A percentile compares a stretch with the other conserved stretches of the same genome.
Conservation (phyloP, 2,113 vertebrate genomes). For the Scophthalmus maximus region DNA sequence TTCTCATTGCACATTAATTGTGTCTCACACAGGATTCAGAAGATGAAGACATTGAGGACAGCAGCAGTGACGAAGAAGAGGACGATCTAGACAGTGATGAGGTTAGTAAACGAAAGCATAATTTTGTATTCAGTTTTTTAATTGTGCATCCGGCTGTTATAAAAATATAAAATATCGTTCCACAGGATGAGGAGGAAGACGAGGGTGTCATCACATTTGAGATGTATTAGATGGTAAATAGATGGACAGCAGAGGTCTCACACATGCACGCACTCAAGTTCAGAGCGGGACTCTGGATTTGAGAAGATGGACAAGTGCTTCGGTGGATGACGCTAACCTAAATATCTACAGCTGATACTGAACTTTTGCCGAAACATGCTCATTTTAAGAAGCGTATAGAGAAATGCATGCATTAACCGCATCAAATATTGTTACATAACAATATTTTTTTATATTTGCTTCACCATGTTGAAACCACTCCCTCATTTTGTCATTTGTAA, state of each 20-base stretch:
- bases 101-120: slow-evolving; percentile 30
- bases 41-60: slow-evolving; percentile 52
- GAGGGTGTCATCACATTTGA: slow-evolving; percentile 31
- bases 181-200: slow-evolving; percentile 5
- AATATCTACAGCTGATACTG: no score
- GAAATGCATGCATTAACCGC: no score
- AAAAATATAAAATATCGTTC: not conserved
- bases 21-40: slow-evolving; percentile 70
- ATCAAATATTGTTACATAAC: no score
- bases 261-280: not conserved
- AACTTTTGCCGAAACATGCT: no score
- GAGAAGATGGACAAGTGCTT: not conserved
- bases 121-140: not conserved
- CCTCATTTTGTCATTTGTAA: no score
- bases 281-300: slow-evolving; percentile 25
- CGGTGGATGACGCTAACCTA: not conserved
- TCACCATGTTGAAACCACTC: no score
- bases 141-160: not conserved
- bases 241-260: not conserved
- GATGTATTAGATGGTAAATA: slow-evolving; percentile 31
- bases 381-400: no score
- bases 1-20: not conserved
- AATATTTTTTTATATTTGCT: no score
- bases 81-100: not conserved
- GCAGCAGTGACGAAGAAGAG: slow-evolving; percentile 51